Evolutionary conservation across 1,140 invertebrate genomes (phyloP), one percentile per base, ranked within the genome.

Genomic region (Microplitis demolitor): DNA sequence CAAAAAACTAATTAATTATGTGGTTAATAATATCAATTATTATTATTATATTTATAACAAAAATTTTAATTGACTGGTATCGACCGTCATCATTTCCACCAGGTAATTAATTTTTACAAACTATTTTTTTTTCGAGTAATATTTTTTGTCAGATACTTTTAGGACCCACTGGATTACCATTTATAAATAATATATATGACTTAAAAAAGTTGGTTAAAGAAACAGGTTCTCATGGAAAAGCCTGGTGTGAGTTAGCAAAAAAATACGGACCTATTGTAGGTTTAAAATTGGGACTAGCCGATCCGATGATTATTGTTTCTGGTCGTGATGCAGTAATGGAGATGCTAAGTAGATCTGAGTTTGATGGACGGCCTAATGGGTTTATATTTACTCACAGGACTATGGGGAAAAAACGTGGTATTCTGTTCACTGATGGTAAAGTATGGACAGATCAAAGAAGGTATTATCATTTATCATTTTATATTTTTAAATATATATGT

Each of bases 381-480:
- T 82, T 82, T 66, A 51, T 84, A 4, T 79, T 80, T 60, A 77
- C 66, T 16, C 76, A 79, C 8, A 78, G 84, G 54, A 82, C 79
- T 0, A 66, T 82, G 4, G 85, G 83, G 0, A 61, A 74, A 50
- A 74, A 66, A 14, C 78, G 79, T 9, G 85, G 85, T 61, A 73
- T 87, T 6, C 45, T 86, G 4, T 86, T 87, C 5, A 84, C 82
- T 4, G 86, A 87, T 53, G 85, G 84, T 0, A 74, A 81, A 45
- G 68, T 81, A 6, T 88, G 86, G 87, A 66, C 13, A 4, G 77
- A 81, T n/a, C 83, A 86, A 72, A 80, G 85, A 78, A 88, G 89
- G 79, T 85, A 75, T 5, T 11, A 11, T 54, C 1, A n/a, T 54
- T 50, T 13, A 50, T 50, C 13, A 50, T 50, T 50, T 50, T 50